Base-by-base conservation (phyloP, 2,888 invertebrate genomes). In the Cerastis rubricosa region DNA sequence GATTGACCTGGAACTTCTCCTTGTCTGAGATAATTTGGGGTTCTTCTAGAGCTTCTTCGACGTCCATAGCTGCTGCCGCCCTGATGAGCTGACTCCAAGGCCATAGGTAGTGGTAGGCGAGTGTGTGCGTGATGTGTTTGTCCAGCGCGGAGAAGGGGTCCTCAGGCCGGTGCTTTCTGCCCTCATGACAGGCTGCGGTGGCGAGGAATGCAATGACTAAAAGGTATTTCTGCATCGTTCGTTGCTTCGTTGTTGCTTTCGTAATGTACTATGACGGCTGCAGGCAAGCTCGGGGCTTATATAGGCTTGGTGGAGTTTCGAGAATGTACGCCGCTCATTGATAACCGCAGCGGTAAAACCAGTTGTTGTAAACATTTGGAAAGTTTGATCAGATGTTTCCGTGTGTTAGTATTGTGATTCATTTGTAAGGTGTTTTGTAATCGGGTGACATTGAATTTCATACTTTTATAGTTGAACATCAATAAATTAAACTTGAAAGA, bases 291-390 rank as follows among this genome's bases (percentile, higher is more conserved):
- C 85, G 78, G 80, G 85, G 89, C 87, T 96, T 96, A 93, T 96
- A 96, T 96, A 96, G 94, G 91, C 91, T 94, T 90, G 89, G 91
- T 87, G 83, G 86, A 89, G 87, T 91, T 96, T 96, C 96, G 94
- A 95, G 96, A 96, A 96, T 92, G 93, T 93, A 91, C 93, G 90
- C 88, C 89, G 88, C 90, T 94, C 93, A 94, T 94, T 95, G 94
- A 93, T 93, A 91, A 91, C 89, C 92, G 92, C 94, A 92, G 91
- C 91, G 89, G 92, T 91, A 90, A 84, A 88, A 84, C 80, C 95
- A 95, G 96, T 91, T 84, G 94, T 91, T 83, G 88, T 83, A 89
- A 96, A 96, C 96, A 88, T 87, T 91, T 90, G 90, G 91, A 91
- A 91, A 91, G 91, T 90, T 84, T 80, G 59, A 66, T 63, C 73